Base-by-base conservation (phyloP, 2,113 vertebrate species). In the Camelus dromedarius region DNA sequence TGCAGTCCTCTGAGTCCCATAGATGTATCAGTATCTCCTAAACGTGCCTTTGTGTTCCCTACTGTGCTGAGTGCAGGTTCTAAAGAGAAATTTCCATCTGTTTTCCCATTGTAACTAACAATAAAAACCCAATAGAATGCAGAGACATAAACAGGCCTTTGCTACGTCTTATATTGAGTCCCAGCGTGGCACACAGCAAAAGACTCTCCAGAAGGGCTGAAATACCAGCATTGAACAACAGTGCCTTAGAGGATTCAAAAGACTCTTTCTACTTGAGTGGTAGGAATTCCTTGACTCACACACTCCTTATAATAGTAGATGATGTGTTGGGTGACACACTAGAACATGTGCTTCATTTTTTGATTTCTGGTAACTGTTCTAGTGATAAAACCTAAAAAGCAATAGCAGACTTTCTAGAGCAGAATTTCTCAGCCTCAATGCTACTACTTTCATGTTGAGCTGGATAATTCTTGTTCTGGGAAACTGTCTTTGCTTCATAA, bases 111-210 rank as follows among this genome's bases (percentile, higher is more conserved):
- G 30, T 85, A 80, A 46, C 13, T 62, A 79, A 32, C 50, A 64
- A 62, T 95, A 87, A 95, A 94, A 96, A 73, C 54, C 30, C 19
- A 88, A 3, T 42, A 73, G n/a, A 91, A 82, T 46, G 30, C n/a
- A 85, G 48, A 70, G 20, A 42, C 16, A 66, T 22, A 84, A 50
- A 42, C 13, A 69, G 46, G 50, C 52, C 69, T 91, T 66, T 70
- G 60, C 64, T 69, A 56, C 77, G 38, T 88, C n/a, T 76, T 91
- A 42, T 75, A 38, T 24, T 64, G 26, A 86, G 46, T 30, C 38
- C 48, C 32, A 75, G 12, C 6, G 81, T 89, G 50, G 24, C 60
- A 64, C 24, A 46, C 42, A 85, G 58, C 42, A n/a, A 81, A 85
- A 73, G 75, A n/a, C 56, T 48, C 46, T 86, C 58, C 42, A 85